A percentile compares a stretch with the other conserved stretches of the same genome.
Evolutionary conservation across 2,113 vertebrate species (phyloP).

Genomic region (Romanogobio albipinnatus): DNA sequence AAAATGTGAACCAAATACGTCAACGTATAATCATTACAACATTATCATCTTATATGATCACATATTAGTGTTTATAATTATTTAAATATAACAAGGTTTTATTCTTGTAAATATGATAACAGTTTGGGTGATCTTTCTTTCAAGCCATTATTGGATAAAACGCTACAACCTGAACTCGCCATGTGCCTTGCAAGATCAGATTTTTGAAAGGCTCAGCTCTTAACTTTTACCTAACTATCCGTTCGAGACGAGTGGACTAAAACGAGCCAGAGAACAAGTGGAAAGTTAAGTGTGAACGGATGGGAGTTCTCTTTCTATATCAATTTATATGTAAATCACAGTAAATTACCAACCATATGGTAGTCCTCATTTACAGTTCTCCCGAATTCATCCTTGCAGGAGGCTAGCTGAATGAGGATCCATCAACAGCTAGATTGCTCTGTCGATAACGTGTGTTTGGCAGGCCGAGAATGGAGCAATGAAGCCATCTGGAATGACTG

Average conservation of each 20-base stretch:
- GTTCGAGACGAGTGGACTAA: neutral
- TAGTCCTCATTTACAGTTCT: constrained; percentile 49
- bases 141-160: neutral
- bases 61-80: neutral
- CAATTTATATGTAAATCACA: constrained; percentile 47
- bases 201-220: neutral
- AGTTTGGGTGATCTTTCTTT: neutral
- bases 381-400: constrained; percentile 43
- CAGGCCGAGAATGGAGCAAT: constrained; percentile 2
- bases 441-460: constrained; percentile 16
- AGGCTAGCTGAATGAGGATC: constrained; percentile 31
- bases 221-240: neutral
- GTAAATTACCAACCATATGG: constrained; percentile 44
- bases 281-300: constrained; percentile 20
- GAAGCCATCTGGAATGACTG: constrained; percentile 24
- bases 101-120: neutral
- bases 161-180: neutral
- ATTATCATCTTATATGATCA: too few relatives aligned
- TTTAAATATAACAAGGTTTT: neutral
- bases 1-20: neutral
- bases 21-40: neutral
- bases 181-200: neutral
- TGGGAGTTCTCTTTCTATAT: constrained; percentile 22
- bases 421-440: constrained; percentile 38
- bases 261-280: constrained; percentile 25